Base-by-base conservation (phyloP, 2,888 invertebrate genomes). In the Chromoteleia sp. region DNA sequence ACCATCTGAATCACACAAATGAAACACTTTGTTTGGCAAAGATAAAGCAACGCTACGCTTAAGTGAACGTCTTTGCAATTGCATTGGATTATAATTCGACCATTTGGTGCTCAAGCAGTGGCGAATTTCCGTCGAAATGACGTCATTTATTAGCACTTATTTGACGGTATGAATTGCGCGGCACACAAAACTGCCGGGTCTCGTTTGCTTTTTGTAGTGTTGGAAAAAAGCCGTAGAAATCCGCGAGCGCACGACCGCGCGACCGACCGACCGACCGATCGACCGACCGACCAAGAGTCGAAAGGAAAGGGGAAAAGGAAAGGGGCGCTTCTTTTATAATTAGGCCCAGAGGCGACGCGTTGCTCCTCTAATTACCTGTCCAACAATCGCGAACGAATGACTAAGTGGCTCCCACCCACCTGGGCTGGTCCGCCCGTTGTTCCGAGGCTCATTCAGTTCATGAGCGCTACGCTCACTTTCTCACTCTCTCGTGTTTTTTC, bases 361-460 rank as follows among this genome's bases (percentile, higher is more conserved):
- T 89, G 87, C 89, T 89, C 86, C 89, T 89, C 90, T 91, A 91
- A 91, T 91, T 91, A 91, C 89, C 88, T 87, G 89, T 90, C 89
- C 88, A 88, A 91, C 89, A 90, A 90, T 90, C 85, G 85, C 85
- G 82, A 85, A 75, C 87, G 87, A 90, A 88, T 88, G 89, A 89
- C 85, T 87, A 88, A 90, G 88, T 89, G 89, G 86, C 84, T 83
- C 79, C 83, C 77, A 81, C 79, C 83, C 77, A 81, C 73, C 79
- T 68, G 73, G 82, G 77, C 84, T 58, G 75, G 84, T 83, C 79
- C 80, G 15, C 67, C 85, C 86, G 84, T 88, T 87, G 84, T 88
- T 85, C 83, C 81, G 61, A 50, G 79, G 84, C 85, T 87, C 88
- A 89, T 89, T 89, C 87, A 86, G 85, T 88, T 88, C 73, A 85